A percentile compares a stretch with the other conserved stretches of the same genome.
These are phyloP conservation scores for Drosophila setosimentum DNA, from an alignment of 2,888 invertebrate genomes.

Conservation along the genomic window DNA sequence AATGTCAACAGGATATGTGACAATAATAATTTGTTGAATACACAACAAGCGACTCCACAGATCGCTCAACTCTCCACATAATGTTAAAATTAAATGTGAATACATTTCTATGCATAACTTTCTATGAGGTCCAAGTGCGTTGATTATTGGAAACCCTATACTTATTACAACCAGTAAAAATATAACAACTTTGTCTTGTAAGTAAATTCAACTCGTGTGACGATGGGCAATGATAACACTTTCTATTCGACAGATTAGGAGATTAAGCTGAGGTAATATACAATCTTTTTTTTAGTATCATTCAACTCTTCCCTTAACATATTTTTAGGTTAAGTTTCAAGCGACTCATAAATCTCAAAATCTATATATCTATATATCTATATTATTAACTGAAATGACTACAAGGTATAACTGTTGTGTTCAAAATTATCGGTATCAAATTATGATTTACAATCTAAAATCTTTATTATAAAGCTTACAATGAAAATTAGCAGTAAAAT, in stretches of 20 bases:
- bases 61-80: not conserved
- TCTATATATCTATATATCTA: too few relatives aligned
- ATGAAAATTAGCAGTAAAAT: too few relatives aligned
- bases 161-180: not conserved
- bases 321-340: not conserved
- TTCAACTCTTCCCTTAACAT: not conserved
- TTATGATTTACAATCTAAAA: not conserved
- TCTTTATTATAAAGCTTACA: too few relatives aligned
- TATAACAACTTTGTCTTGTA: not conserved
- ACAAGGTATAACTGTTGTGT: too few relatives aligned
- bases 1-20: constrained; percentile 71
- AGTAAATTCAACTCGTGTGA: not conserved
- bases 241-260: not conserved
- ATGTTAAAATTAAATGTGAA: constrained; percentile 1
- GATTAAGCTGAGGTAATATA: not conserved
- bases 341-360: not conserved
- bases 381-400: too few relatives aligned
- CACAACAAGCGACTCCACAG: constrained; percentile 19
- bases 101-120: not conserved
- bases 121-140: not conserved
- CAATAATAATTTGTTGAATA: constrained; percentile 71
- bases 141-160: not conserved
- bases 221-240: not conserved
- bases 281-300: not conserved
- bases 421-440: not conserved